A percentile compares a stretch with the other conserved stretches of the same genome.
These are phyloP conservation scores for Danio kyathit DNA, from an alignment of 2,797 vertebrate species.

Conservation along the genomic window DNA sequence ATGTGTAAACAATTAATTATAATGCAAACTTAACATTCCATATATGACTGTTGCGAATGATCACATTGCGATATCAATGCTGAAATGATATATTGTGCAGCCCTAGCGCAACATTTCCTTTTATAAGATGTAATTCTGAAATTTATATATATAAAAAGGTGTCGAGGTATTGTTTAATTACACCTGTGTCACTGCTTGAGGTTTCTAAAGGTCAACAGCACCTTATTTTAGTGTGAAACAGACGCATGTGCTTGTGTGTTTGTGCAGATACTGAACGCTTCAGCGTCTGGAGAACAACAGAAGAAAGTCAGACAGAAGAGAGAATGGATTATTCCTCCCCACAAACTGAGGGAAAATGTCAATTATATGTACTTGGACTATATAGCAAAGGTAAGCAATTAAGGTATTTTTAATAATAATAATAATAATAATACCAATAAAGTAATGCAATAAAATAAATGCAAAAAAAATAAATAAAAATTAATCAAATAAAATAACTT, in stretches of 20 bases:
- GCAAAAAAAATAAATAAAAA: too few species aligned
- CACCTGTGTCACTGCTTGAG: background rate
- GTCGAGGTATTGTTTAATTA: background rate
- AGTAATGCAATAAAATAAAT: too few species aligned
- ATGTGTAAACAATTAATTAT: too few species aligned
- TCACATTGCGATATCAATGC: too few species aligned
- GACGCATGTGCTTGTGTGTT: background rate
- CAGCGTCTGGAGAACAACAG: slow-evolving; percentile 52
- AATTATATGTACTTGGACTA: slow-evolving; percentile 80
- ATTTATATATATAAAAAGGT: background rate
- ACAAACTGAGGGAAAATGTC: slow-evolving; percentile 80
- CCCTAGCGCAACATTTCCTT: too few species aligned
- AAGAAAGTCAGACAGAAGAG: slow-evolving; percentile 80
- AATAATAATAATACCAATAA: too few species aligned
- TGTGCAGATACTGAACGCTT: slow-evolving; percentile 64
- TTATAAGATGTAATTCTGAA: background rate
- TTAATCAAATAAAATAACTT: too few species aligned
- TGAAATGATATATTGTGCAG: too few species aligned
- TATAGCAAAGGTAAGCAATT: slow-evolving; percentile 85
- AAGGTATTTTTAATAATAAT: too few species aligned
- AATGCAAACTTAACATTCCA: too few species aligned
- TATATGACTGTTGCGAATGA: too few species aligned
- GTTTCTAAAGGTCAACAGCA: background rate
- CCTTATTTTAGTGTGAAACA: background rate
- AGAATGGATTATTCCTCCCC: slow-evolving; percentile 88